These are phyloP conservation scores for Agrochola lychnidis DNA, from an alignment of 2,888 invertebrate species.

Conservation along the genomic window DNA sequence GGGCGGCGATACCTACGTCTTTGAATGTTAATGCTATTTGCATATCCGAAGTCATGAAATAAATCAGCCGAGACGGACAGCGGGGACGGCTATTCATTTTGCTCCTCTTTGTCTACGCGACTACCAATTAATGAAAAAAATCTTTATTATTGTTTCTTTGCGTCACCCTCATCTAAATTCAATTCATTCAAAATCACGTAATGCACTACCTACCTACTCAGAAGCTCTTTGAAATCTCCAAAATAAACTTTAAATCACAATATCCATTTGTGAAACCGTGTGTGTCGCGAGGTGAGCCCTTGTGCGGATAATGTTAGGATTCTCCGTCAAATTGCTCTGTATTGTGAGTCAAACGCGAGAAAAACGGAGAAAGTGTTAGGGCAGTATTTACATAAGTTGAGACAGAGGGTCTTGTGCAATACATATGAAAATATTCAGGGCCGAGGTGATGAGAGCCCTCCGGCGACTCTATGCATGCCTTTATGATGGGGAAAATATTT, in stretches of 20 bases:
- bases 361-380: slow-evolving; percentile 89
- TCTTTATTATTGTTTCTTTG: slow-evolving; percentile 70
- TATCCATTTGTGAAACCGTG: slow-evolving; percentile 80
- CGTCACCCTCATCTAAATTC: slow-evolving; percentile 38
- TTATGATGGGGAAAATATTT: slow-evolving; percentile 88
- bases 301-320: slow-evolving; percentile 84
- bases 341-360: slow-evolving; percentile 89
- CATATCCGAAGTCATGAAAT: slow-evolving; percentile 91
- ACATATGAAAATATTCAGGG: slow-evolving; percentile 89
- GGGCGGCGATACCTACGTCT: slow-evolving; percentile 86
- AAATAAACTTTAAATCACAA: slow-evolving; percentile 83
- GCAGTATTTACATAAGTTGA: slow-evolving; percentile 89
- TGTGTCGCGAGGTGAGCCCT: slow-evolving; percentile 78
- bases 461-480: slow-evolving; percentile 84
- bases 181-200: slow-evolving; percentile 42
- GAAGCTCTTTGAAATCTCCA: slow-evolving; percentile 71
- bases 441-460: slow-evolving; percentile 88
- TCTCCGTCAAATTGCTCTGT: slow-evolving; percentile 87
- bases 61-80: slow-evolving; percentile 90
- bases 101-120: slow-evolving; percentile 84
- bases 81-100: slow-evolving; percentile 87
- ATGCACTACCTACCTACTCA: slow-evolving; percentile 41
- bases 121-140: slow-evolving; percentile 85
- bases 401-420: slow-evolving; percentile 87
- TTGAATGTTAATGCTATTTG: slow-evolving; percentile 90